Percentiles rank a stretch among this genome's conserved stretches.
phyloP scores from a whole-genome alignment of 2,113 vertebrate genomes.

The Dromas ardeola region DNA sequence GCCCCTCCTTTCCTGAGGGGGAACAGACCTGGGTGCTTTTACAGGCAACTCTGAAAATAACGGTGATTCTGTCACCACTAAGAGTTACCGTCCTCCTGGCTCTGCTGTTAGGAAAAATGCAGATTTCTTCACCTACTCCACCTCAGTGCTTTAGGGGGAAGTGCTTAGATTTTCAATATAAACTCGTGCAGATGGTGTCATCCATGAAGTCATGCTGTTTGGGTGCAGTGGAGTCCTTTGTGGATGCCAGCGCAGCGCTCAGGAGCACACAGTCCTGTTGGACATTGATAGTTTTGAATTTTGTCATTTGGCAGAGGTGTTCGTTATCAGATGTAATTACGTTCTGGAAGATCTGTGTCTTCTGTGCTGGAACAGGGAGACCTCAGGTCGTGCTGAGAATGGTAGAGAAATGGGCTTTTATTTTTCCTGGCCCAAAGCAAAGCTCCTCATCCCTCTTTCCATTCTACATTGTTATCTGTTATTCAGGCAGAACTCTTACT shows the following conservation, averaged over 20 bases:
- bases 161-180: background rate
- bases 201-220: background rate
- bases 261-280: background rate
- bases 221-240: background rate
- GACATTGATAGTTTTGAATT: background rate
- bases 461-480: background rate
- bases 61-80: accelerated
- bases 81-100: background rate
- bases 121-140: background rate
- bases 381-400: background rate
- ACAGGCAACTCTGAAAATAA: background rate
- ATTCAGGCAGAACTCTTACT: background rate
- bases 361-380: background rate
- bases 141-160: background rate
- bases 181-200: background rate
- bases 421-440: background rate
- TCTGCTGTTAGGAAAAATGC: background rate
- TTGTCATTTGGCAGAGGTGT: background rate
- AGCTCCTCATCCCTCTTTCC: background rate
- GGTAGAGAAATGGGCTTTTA: background rate
- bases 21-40: background rate
- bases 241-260: background rate
- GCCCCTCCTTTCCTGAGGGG: background rate
- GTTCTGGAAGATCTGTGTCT: background rate
- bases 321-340: background rate